These are phyloP conservation scores for Heliconius hewitsoni DNA, from an alignment of 1,140 invertebrate genomes.

Conservation along the genomic window DNA sequence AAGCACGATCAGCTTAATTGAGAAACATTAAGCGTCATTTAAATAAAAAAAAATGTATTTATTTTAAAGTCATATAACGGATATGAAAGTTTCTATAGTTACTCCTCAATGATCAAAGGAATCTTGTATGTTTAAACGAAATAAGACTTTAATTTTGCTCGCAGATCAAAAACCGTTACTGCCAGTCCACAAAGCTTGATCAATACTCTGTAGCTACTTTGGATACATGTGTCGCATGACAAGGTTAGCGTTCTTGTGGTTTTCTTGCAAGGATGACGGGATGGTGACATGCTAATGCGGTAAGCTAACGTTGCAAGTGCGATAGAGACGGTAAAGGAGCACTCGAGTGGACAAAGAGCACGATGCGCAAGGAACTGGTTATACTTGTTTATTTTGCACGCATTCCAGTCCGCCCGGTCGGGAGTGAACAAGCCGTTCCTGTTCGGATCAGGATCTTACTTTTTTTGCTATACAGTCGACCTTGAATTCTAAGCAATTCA, in stretches of 20 bases:
- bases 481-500: slow-evolving; percentile 52
- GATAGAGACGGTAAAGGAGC: slow-evolving; percentile 54
- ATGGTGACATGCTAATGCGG: slow-evolving; percentile 44
- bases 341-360: slow-evolving; percentile 62
- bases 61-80: no score
- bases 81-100: no score
- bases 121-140: no score
- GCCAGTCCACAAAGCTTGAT: slow-evolving; percentile 42
- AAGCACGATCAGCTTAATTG: no score
- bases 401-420: slow-evolving; percentile 67
- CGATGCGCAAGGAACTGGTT: slow-evolving; percentile 69
- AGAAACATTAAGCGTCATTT: no score
- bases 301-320: slow-evolving; percentile 45
- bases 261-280: slow-evolving; percentile 40
- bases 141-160: not conserved
- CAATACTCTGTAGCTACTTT: slow-evolving; percentile 34
- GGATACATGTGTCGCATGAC: slow-evolving; percentile 41
- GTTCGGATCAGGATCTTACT: slow-evolving; percentile 66
- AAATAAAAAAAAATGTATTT: no score
- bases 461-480: slow-evolving; percentile 56
- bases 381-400: slow-evolving; percentile 79
- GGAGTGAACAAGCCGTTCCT: slow-evolving; percentile 67
- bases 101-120: no score
- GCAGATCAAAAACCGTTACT: slow-evolving; percentile 33
- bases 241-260: slow-evolving; percentile 46